These are phyloP conservation scores for Emesis russula DNA, from an alignment of 2,888 invertebrate species.

Conservation along the genomic window DNA sequence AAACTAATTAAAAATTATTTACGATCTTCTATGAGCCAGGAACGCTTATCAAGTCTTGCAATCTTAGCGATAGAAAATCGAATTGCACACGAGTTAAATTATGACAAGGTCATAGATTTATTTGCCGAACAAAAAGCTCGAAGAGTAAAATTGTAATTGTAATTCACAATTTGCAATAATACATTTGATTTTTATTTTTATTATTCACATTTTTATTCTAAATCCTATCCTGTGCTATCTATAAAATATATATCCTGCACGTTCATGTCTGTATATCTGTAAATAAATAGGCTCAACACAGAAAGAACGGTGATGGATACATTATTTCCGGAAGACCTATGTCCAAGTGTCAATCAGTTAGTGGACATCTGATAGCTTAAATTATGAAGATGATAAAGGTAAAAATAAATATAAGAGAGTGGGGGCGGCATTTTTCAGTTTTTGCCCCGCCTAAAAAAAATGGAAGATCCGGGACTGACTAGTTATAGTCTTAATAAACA, in stretches of 20 bases:
- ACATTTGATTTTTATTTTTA: no score
- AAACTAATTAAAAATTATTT: conserved; percentile 76
- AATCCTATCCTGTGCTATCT: not conserved
- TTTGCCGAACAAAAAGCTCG: conserved; percentile 77
- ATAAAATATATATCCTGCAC: conserved; percentile 38
- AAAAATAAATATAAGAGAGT: no score
- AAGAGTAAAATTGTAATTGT: conserved; percentile 72
- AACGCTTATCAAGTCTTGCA: conserved; percentile 81
- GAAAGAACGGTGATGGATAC: conserved; percentile 39
- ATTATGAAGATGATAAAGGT: conserved; percentile 53
- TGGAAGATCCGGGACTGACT: no score
- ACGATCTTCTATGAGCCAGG: conserved; percentile 77
- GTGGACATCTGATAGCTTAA: conserved; percentile 46
- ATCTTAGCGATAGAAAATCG: conserved; percentile 83
- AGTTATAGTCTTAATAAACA: no score
- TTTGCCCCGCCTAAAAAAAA: no score
- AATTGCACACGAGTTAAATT: conserved; percentile 76
- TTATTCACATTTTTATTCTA: no score
- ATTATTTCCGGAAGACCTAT: conserved; percentile 51
- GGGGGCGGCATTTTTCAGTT: no score
- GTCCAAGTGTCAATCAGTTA: conserved; percentile 14
- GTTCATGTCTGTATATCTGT: conserved; percentile 43
- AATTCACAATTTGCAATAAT: conserved; percentile 42
- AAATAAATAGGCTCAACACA: conserved; percentile 44
- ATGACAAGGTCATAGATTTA: conserved; percentile 74